Conservation (phyloP, 2,797 vertebrate genomes). For the Chloroceryle amazona region DNA sequence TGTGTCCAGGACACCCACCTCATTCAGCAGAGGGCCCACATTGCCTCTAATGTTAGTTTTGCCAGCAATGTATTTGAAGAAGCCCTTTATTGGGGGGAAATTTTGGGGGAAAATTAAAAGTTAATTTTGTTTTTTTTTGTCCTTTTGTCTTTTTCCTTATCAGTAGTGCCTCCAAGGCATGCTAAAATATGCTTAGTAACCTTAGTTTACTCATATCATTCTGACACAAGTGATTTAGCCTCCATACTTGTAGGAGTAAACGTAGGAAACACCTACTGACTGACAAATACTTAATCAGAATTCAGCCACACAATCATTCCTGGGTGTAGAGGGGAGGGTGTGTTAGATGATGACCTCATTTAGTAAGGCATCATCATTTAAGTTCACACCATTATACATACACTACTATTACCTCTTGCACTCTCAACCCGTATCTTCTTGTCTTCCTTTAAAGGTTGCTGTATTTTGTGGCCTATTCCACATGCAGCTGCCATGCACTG, state of each 20-base stretch:
- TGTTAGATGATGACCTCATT: constrained; percentile 5
- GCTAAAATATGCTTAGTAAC: constrained; percentile 76
- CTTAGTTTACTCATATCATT: constrained; percentile 78
- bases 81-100: too few relatives aligned
- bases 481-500: background rate
- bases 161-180: constrained; percentile 73
- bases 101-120: constrained; percentile 74
- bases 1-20: too few relatives aligned
- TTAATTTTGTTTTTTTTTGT: constrained; percentile 75
- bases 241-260: constrained; percentile 72
- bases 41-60: too few relatives aligned
- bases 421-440: background rate
- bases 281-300: constrained; percentile 61
- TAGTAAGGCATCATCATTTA: background rate
- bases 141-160: constrained; percentile 79
- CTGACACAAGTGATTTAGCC: constrained; percentile 75
- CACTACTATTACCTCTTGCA: background rate
- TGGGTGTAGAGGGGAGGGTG: background rate
- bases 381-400: background rate
- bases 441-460: background rate
- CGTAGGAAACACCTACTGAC: constrained; percentile 60
- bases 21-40: too few relatives aligned
- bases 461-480: background rate
- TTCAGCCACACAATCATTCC: background rate
- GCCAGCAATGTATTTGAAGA: too few relatives aligned